These are phyloP conservation scores for Macaria liturata DNA, from an alignment of 2,888 invertebrate genomes.

Conservation along the genomic window DNA sequence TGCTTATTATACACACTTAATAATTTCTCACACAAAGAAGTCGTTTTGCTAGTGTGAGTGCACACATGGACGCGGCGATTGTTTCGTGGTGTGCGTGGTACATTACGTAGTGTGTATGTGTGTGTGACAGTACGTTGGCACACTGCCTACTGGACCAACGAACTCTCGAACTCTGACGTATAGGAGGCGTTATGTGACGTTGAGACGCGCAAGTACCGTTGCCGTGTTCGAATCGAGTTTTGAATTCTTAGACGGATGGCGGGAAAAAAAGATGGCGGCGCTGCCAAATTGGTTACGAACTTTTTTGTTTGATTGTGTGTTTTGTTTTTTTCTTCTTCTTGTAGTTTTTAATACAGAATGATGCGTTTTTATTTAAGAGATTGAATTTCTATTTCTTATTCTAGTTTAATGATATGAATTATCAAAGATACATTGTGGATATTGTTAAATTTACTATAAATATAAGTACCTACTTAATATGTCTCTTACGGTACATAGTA, in stretches of 20 bases:
- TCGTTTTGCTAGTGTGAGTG: conserved; percentile 34
- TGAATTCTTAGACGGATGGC: neutral
- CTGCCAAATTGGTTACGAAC: neutral
- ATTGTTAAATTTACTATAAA: too few relatives aligned
- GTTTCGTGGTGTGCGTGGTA: conserved; percentile 26
- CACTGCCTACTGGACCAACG: conserved; percentile 80
- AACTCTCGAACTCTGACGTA: conserved; percentile 70
- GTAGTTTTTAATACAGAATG: too few relatives aligned
- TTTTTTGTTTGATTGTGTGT: neutral
- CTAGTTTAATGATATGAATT: too few relatives aligned
- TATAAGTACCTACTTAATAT: too few relatives aligned
- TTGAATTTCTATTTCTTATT: too few relatives aligned
- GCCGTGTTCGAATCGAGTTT: conserved; percentile 19
- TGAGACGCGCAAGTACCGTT: conserved; percentile 57
- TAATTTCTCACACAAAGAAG: conserved; percentile 40
- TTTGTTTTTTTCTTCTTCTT: too few relatives aligned
- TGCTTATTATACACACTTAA: conserved; percentile 43
- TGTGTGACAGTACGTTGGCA: conserved; percentile 69
- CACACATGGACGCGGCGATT: conserved; percentile 1
- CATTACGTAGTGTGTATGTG: conserved; percentile 31
- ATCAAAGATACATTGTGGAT: too few relatives aligned
- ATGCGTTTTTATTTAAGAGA: too few relatives aligned
- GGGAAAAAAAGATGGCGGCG: too few relatives aligned
- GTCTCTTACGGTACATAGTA: too few relatives aligned
- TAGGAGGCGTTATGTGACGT: conserved; percentile 50